phyloP scores from a whole-genome alignment of 2,888 invertebrate species.

The Caenorhabditis uteleia region DNA sequence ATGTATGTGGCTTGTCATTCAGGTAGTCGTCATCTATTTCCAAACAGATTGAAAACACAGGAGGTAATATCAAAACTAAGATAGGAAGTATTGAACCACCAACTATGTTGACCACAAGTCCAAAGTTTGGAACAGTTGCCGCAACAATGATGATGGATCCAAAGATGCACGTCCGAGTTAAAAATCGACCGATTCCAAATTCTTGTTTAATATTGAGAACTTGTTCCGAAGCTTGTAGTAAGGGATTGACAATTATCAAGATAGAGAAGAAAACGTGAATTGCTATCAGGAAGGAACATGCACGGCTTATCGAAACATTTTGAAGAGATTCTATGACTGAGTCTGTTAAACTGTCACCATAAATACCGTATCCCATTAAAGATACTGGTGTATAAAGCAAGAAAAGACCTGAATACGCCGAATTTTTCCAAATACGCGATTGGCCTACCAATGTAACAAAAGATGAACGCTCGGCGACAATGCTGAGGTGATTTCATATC shows the following conservation, averaged over 20 bases:
- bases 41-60: slow-evolving; percentile 34
- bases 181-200: slow-evolving; percentile 40
- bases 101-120: slow-evolving; percentile 42
- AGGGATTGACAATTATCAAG: slow-evolving; percentile 43
- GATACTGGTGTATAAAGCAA: slow-evolving; percentile 41
- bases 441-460: slow-evolving; percentile 38
- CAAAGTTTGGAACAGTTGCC: slow-evolving; percentile 41
- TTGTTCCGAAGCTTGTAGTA: slow-evolving; percentile 41
- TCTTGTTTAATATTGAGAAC: slow-evolving; percentile 37
- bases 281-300: slow-evolving; percentile 37
- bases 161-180: slow-evolving; percentile 28
- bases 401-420: slow-evolving; percentile 30
- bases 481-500: slow-evolving; percentile 44
- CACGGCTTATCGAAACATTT: slow-evolving; percentile 17
- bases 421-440: not conserved
- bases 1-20: not conserved
- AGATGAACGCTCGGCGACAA: slow-evolving; percentile 27
- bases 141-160: slow-evolving; percentile 38
- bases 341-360: slow-evolving; percentile 38
- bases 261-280: slow-evolving; percentile 46
- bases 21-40: slow-evolving; percentile 24
- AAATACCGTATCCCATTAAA: slow-evolving; percentile 33
- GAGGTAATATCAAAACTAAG: slow-evolving; percentile 41
- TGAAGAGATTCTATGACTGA: slow-evolving; percentile 42
- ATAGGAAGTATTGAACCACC: slow-evolving; percentile 35